Conservation (phyloP, 2,888 invertebrate species). For the Drosophila prolongata region DNA sequence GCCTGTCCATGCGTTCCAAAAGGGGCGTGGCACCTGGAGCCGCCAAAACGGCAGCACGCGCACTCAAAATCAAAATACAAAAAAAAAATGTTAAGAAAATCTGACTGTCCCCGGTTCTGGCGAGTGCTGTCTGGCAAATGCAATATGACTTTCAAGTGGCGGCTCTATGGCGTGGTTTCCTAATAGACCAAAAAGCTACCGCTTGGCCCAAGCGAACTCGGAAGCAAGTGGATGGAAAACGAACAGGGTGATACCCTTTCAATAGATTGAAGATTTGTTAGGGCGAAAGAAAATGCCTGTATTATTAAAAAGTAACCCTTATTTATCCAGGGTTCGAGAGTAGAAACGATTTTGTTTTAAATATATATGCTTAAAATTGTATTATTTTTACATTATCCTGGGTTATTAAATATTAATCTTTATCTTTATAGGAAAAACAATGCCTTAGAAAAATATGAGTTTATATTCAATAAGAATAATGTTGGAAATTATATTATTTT, state of each 20-base stretch:
- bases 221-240: constrained; percentile 15
- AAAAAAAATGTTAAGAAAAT: constrained; percentile 44
- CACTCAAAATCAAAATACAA: constrained; percentile 67
- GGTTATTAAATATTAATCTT: no score
- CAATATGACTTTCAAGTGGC: constrained; percentile 71
- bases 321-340: no score
- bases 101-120: constrained; percentile 52
- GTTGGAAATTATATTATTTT: no score
- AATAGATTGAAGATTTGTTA: not conserved
- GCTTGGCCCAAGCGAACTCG: constrained; percentile 65
- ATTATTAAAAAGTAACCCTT: no score
- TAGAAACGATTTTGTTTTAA: no score
- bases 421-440: no score
- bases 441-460: no score
- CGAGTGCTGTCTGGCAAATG: constrained; percentile 55
- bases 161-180: constrained; percentile 61
- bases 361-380: no score
- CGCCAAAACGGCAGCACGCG: constrained; percentile 60
- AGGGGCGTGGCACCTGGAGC: constrained; percentile 59
- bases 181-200: constrained; percentile 73
- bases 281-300: no score
- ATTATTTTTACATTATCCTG: no score
- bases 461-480: no score
- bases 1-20: constrained; percentile 28
- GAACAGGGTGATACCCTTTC: constrained; percentile 31